phyloP scores from a whole-genome alignment of 2,797 vertebrate species.

The Caiman crocodilus region DNA sequence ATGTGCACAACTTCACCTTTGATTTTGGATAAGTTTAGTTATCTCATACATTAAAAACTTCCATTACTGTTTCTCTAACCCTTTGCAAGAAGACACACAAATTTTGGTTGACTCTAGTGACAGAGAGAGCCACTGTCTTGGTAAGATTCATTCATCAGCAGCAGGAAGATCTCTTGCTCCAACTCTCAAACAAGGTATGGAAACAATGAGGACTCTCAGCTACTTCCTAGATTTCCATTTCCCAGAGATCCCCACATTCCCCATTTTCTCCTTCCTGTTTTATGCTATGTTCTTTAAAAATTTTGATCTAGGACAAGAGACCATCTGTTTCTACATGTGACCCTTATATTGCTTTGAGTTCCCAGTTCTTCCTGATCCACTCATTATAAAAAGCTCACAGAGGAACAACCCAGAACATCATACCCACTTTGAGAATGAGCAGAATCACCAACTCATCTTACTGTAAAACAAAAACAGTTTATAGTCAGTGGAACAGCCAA shows the following conservation, averaged over 20 bases:
- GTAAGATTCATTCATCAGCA: not conserved
- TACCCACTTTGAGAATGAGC: conserved; percentile 49
- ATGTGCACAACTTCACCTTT: not conserved
- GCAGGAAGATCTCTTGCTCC: not conserved
- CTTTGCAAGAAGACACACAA: not conserved
- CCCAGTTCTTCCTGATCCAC: conserved; percentile 8
- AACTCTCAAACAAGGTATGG: not conserved
- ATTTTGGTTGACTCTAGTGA: not conserved
- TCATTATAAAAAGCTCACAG: conserved; percentile 39
- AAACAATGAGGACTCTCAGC: not conserved
- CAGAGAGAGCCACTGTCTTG: not conserved
- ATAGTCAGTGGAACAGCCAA: conserved; percentile 13
- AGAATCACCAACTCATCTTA: not conserved
- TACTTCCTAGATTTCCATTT: not conserved
- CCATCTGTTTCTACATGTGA: not conserved
- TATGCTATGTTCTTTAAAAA: not conserved
- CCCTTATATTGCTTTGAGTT: conserved; percentile 8
- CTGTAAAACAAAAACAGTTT: conserved; percentile 39
- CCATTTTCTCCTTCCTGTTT: conserved; percentile 20
- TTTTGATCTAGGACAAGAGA: conserved; percentile 11
- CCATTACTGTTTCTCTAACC: not conserved
- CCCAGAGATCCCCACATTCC: not conserved
- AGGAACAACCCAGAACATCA: conserved; percentile 31
- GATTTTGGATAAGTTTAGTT: not conserved
- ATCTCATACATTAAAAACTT: not conserved